These are phyloP conservation scores for Mirounga angustirostris DNA, from an alignment of 2,113 vertebrate species.

Conservation along the genomic window DNA sequence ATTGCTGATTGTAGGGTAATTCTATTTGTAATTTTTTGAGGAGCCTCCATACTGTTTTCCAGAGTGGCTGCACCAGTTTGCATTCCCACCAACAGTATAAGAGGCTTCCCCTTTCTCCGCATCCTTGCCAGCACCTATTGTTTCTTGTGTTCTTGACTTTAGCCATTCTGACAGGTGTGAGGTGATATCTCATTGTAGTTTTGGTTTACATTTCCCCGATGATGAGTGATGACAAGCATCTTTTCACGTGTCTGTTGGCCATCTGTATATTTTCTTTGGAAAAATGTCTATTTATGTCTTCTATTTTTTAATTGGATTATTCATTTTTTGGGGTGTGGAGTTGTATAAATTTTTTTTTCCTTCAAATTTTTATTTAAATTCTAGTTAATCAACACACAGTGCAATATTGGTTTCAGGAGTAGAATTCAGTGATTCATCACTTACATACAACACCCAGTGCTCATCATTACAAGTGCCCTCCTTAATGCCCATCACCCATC, in stretches of 20 bases:
- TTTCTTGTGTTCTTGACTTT: neutral
- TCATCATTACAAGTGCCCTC: no score
- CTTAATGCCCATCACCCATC: no score
- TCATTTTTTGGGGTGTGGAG: neutral
- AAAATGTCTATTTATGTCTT: neutral
- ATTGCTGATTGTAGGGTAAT: neutral
- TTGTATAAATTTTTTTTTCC: neutral
- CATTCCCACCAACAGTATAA: neutral
- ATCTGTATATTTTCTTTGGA: neutral
- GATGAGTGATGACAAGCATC: neutral
- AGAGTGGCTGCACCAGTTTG: neutral
- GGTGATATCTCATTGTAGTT: neutral
- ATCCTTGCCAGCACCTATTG: neutral
- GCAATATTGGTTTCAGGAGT: neutral
- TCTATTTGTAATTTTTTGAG: neutral
- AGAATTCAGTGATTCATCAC: neutral
- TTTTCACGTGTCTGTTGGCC: neutral
- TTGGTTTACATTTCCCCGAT: neutral
- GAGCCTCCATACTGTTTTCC: neutral
- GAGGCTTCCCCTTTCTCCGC: neutral
- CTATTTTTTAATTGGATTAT: neutral
- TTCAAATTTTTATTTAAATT: neutral
- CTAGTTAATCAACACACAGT: neutral
- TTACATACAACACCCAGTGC: no score
- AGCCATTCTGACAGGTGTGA: neutral